Conservation (phyloP, 2,113 vertebrate genomes). For the Macaca mulatta region DNA sequence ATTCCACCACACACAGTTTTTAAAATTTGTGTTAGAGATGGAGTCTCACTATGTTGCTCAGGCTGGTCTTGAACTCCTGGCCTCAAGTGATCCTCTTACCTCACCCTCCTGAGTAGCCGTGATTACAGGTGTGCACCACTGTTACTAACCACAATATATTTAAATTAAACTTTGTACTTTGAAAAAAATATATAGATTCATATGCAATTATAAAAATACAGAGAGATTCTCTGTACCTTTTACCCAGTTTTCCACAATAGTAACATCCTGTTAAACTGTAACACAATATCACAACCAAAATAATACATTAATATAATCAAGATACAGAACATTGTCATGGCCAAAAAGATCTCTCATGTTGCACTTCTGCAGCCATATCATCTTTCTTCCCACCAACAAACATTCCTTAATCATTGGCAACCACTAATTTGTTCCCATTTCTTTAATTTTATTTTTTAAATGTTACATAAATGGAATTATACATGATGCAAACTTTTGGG, state of each 20-base stretch:
- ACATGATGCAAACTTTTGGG: not conserved
- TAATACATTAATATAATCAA: not conserved
- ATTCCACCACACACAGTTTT: too few relatives aligned
- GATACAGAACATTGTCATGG: not conserved
- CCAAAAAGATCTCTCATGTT: not conserved
- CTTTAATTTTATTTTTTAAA: not conserved
- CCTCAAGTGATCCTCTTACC: too few relatives aligned
- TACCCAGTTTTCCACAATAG: not conserved
- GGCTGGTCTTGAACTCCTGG: too few relatives aligned
- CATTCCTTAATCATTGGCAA: not conserved
- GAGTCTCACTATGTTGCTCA: too few relatives aligned
- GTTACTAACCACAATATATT: not conserved
- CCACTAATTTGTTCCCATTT: not conserved
- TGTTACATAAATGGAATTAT: not conserved
- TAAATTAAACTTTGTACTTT: not conserved
- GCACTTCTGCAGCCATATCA: not conserved
- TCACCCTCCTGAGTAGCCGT: too few relatives aligned
- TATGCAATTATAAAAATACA: not conserved
- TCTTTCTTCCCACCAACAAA: not conserved
- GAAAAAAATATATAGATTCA: not conserved
- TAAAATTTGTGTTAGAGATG: too few relatives aligned
- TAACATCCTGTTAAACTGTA: not conserved
- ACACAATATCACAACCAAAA: not conserved
- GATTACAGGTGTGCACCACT: too few relatives aligned
- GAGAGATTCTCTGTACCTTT: not conserved